phyloP scores from a whole-genome alignment of 2,113 vertebrate genomes.

The Scopus umbretta region DNA sequence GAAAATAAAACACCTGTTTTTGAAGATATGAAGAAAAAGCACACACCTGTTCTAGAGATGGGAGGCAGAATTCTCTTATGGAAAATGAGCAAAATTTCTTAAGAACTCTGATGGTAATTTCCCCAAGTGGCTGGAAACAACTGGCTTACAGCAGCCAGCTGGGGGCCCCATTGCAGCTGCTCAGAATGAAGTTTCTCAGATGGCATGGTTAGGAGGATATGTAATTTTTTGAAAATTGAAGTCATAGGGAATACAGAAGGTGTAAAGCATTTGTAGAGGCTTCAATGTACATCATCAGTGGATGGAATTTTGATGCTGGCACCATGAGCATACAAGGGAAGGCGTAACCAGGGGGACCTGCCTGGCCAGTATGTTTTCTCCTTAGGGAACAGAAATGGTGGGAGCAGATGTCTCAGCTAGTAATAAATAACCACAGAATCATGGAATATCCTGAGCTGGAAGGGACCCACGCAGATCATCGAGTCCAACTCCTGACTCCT shows the following conservation, averaged over 20 bases:
- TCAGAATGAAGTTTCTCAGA: background rate
- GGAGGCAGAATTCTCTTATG: background rate
- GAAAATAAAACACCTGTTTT: constrained; percentile 2
- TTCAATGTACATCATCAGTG: background rate
- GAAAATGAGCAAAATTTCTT: background rate
- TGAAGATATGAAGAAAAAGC: background rate
- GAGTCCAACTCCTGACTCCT: background rate
- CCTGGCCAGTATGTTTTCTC: background rate
- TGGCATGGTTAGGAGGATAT: background rate
- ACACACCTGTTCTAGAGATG: background rate
- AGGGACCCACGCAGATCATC: rapidly evolving
- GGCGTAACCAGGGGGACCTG: background rate
- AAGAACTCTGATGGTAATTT: background rate
- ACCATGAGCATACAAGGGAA: background rate
- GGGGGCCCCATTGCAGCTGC: background rate
- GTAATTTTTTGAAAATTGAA: background rate
- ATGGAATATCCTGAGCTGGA: background rate
- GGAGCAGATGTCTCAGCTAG: background rate
- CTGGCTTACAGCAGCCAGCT: background rate
- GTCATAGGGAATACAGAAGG: background rate
- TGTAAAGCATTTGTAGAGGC: background rate
- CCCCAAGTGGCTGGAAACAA: background rate
- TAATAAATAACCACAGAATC: background rate
- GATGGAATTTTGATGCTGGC: background rate
- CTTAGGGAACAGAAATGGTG: background rate